phyloP scores from a whole-genome alignment of 1,140 invertebrate species.

The Batillaria attramentaria region DNA sequence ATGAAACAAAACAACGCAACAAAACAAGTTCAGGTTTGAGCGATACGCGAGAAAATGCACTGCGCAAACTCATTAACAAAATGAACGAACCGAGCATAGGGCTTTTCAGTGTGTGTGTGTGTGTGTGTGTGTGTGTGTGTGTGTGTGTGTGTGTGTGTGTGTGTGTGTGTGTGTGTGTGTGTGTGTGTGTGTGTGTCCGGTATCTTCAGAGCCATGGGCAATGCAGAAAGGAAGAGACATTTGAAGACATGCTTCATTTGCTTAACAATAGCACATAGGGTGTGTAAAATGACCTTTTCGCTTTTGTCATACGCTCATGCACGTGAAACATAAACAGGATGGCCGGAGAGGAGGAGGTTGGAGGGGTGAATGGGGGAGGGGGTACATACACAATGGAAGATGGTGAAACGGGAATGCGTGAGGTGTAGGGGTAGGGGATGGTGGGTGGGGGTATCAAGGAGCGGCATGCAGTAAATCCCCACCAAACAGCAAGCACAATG shows the following conservation, averaged over 20 bases:
- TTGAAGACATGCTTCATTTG: not conserved
- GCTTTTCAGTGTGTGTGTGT: not conserved
- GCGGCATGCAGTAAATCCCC: too few species aligned
- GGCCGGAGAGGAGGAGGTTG: not conserved
- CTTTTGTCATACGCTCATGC: too few species aligned
- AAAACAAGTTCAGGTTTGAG: not conserved
- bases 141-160: not conserved
- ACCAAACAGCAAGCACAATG: too few species aligned
- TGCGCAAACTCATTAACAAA: not conserved
- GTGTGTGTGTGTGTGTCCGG: not conserved
- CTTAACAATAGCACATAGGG: not conserved
- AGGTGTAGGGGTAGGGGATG: too few species aligned
- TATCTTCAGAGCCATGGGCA: not conserved
- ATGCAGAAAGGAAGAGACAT: not conserved
- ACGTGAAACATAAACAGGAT: too few species aligned
- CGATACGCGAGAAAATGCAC: not conserved
- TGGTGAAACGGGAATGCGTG: too few species aligned
- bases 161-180: not conserved
- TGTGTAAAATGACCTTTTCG: not conserved
- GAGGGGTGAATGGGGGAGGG: not conserved
- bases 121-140: not conserved
- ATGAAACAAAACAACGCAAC: not conserved
- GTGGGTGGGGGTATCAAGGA: too few species aligned
- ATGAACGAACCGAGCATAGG: not conserved
- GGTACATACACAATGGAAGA: not conserved